phyloP scores from a whole-genome alignment of 2,113 vertebrate genomes.

The Coturnix japonica region DNA sequence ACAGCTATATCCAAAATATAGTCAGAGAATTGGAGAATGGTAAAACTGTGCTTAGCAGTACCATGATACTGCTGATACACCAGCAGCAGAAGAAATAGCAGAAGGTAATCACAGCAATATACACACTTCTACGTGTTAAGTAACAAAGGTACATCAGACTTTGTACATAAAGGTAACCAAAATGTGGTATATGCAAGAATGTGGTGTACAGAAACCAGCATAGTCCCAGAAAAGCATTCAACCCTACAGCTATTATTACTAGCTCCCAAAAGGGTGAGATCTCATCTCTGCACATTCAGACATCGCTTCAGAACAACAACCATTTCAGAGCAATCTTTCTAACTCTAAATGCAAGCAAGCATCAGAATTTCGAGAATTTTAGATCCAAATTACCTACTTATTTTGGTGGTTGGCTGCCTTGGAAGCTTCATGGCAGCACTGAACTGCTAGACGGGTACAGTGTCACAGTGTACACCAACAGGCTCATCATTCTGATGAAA shows the following conservation, averaged over 20 bases:
- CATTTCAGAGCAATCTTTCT: background rate
- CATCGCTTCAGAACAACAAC: background rate
- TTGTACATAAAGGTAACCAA: background rate
- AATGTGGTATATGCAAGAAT: background rate
- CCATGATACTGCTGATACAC: background rate
- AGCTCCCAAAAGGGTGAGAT: background rate
- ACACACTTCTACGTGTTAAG: background rate
- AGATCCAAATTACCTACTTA: background rate
- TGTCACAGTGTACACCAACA: fast-evolving
- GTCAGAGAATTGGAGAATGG: background rate
- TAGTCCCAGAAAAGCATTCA: background rate
- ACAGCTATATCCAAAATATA: background rate
- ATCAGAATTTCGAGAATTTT: background rate
- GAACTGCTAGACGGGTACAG: background rate
- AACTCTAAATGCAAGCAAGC: background rate
- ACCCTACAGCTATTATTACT: background rate
- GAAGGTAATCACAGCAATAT: background rate
- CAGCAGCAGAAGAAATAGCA: background rate
- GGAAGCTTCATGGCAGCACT: background rate
- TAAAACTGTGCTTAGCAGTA: background rate
- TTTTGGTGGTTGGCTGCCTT: background rate
- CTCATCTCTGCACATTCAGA: background rate
- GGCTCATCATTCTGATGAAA: background rate
- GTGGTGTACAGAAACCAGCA: fast-evolving
- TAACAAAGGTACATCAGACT: background rate